Percentiles rank a stretch among this genome's conserved stretches.
These are phyloP conservation scores for Sciurus vulgaris DNA, from an alignment of 2,797 vertebrate species.

Conservation along the genomic window DNA sequence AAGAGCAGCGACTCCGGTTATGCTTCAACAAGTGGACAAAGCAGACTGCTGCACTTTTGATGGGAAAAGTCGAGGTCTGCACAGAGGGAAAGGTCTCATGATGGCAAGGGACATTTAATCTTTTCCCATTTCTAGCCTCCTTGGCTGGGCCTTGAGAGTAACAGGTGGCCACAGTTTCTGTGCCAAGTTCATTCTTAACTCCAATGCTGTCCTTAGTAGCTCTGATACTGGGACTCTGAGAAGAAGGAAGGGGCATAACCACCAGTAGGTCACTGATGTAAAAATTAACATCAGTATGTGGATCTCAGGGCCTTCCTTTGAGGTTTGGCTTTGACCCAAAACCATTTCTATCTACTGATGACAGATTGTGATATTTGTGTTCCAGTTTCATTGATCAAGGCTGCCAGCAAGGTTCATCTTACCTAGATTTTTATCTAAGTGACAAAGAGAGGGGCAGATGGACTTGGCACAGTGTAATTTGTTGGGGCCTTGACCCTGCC, in stretches of 20 bases:
- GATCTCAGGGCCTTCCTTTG: not conserved
- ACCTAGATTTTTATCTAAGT: constrained; percentile 67
- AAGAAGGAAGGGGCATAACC: not conserved
- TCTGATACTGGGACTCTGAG: not conserved
- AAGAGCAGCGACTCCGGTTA: not conserved
- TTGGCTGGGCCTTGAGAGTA: constrained; percentile 52
- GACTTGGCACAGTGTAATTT: not conserved
- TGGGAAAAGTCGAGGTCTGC: not conserved
- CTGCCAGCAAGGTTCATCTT: constrained; percentile 61
- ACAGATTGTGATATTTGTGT: constrained; percentile 68
- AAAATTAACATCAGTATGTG: constrained; percentile 25
- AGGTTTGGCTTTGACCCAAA: constrained; percentile 18
- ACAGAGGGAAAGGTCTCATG: not conserved
- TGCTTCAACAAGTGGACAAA: not conserved
- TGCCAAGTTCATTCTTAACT: constrained; percentile 51
- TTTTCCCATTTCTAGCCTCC: not conserved
- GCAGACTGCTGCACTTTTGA: not conserved
- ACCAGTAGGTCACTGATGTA: not conserved
- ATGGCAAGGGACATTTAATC: not conserved
- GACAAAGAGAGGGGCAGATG: constrained; percentile 66
- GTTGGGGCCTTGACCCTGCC: constrained; percentile 32
- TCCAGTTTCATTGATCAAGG: constrained; percentile 67
- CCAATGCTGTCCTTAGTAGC: not conserved
- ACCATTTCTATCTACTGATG: constrained; percentile 65
- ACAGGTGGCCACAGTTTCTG: constrained; percentile 52